These are phyloP conservation scores for Leptinotarsa tumamoca DNA, from an alignment of 2,888 invertebrate genomes.

Conservation along the genomic window DNA sequence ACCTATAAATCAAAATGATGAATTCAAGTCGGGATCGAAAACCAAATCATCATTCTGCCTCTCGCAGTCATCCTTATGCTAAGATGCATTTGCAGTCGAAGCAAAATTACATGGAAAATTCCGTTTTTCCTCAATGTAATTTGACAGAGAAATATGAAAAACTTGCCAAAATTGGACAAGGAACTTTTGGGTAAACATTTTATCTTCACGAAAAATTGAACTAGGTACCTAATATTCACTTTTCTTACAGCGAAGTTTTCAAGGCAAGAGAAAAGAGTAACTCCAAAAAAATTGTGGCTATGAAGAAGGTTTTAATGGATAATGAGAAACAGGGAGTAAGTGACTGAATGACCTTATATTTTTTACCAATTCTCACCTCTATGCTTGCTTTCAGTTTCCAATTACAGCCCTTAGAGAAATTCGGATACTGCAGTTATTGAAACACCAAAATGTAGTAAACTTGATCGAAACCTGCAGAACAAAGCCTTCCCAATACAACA, in stretches of 20 bases:
- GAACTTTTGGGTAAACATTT: slow-evolving; percentile 88
- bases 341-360: no score
- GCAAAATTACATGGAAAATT: slow-evolving; percentile 79
- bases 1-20: slow-evolving; percentile 4
- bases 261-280: slow-evolving; percentile 92
- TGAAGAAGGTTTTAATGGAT: slow-evolving; percentile 99
- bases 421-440: slow-evolving; percentile 91
- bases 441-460: slow-evolving; percentile 97
- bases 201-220: no score
- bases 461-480: slow-evolving; percentile 97
- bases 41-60: slow-evolving; percentile 48
- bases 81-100: slow-evolving; percentile 65
- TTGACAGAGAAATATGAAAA: slow-evolving; percentile 95
- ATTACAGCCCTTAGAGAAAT: slow-evolving; percentile 98
- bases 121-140: slow-evolving; percentile 88
- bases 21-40: slow-evolving; percentile 30
- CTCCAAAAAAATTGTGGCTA: slow-evolving; percentile 91
- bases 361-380: no score
- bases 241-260: slow-evolving; percentile 87
- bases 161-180: slow-evolving; percentile 98
- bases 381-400: slow-evolving; percentile 80
- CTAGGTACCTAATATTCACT: neutral
- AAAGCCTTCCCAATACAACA: slow-evolving; percentile 80
- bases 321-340: slow-evolving; percentile 98
- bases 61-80: slow-evolving; percentile 47